These are phyloP conservation scores for Pelosia muscerda DNA, from an alignment of 2,888 invertebrate genomes.

Conservation along the genomic window DNA sequence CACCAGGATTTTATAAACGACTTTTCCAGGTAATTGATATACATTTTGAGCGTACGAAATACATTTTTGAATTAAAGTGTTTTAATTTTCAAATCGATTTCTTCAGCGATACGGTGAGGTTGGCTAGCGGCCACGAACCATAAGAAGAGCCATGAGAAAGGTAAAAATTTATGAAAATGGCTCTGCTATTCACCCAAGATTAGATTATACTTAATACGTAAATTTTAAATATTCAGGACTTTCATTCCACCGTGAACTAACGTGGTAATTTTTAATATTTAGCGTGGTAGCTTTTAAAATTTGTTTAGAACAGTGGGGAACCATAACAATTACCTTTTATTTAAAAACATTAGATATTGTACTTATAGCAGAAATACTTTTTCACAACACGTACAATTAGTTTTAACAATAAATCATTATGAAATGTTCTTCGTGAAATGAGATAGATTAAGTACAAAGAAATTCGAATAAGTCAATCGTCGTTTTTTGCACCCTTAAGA, in stretches of 20 bases:
- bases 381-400: background rate
- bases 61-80: background rate
- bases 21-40: background rate
- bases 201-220: no score
- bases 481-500: background rate
- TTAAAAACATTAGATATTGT: background rate
- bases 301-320: background rate
- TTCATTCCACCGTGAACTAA: no score
- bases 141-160: no score
- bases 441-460: background rate
- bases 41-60: background rate
- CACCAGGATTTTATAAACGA: background rate
- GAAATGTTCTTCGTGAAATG: background rate
- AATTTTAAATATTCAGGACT: no score
- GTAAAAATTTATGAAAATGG: no score
- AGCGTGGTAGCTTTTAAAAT: no score
- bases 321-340: background rate
- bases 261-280: no score
- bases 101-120: no score
- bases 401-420: background rate
- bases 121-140: no score
- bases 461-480: background rate
- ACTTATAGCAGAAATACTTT: background rate
- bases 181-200: no score
- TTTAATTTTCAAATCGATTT: background rate